phyloP scores from a whole-genome alignment of 2,797 vertebrate genomes.

The Emydoidea blandingii region DNA sequence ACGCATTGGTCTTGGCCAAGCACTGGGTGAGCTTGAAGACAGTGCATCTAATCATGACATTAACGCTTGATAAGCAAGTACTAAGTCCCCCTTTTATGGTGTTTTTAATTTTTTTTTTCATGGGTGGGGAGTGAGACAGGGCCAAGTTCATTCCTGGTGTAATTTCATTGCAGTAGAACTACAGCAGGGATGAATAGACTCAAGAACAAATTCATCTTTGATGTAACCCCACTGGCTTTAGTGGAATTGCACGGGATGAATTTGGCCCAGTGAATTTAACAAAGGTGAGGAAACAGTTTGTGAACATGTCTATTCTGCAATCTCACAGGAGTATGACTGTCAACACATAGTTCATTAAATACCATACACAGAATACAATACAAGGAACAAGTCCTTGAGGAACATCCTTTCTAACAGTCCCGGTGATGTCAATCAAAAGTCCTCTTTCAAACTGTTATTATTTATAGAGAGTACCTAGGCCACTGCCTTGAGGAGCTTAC shows the following conservation, averaged over 20 bases:
- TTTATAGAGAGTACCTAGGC: neutral
- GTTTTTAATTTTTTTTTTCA: neutral
- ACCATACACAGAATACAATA: neutral
- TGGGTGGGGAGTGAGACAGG: neutral
- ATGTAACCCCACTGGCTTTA: neutral
- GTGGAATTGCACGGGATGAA: neutral
- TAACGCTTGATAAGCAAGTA: neutral
- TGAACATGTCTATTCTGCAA: neutral
- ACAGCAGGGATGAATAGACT: neutral
- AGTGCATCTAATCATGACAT: neutral
- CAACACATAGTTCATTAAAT: neutral
- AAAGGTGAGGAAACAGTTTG: neutral
- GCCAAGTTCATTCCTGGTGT: neutral
- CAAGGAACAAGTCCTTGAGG: neutral
- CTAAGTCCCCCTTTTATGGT: neutral
- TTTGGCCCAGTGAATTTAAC: neutral
- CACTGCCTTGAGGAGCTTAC: neutral
- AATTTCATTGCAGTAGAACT: neutral
- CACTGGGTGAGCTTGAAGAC: neutral
- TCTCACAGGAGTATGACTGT: neutral
- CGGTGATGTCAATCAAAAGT: neutral
- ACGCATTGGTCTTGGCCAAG: neutral
- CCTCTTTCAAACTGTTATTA: neutral
- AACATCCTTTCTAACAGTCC: neutral
- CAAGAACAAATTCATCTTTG: neutral